Percentiles rank a stretch among this genome's conserved stretches.
phyloP scores from a whole-genome alignment of 2,113 vertebrate species.

The Murina feae region DNA sequence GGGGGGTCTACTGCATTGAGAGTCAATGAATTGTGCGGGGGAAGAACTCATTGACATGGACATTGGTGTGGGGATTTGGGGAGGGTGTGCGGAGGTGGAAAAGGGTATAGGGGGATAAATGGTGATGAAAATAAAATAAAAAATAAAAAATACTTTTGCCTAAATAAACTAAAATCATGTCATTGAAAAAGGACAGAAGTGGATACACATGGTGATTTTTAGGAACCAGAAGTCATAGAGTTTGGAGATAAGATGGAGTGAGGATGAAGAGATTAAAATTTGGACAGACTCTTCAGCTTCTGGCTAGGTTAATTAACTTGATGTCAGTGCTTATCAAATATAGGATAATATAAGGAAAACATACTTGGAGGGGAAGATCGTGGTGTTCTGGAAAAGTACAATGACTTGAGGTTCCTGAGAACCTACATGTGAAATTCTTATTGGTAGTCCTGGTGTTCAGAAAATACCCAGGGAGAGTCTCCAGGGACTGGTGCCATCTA shows the following conservation, averaged over 20 bases:
- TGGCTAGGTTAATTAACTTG: background rate
- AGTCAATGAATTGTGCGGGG: background rate
- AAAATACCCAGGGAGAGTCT: background rate
- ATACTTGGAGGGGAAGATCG: background rate
- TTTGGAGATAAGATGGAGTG: background rate
- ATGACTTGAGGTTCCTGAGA: background rate
- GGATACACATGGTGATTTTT: background rate
- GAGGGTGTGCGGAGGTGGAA: too few species aligned
- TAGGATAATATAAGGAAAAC: background rate
- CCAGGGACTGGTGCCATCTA: background rate
- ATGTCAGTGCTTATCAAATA: background rate
- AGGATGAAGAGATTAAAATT: background rate
- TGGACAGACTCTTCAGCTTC: background rate
- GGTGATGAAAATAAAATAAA: too few species aligned
- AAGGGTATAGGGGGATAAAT: too few species aligned
- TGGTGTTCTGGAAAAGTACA: background rate
- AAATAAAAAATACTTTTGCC: too few species aligned
- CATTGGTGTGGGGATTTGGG: too few species aligned
- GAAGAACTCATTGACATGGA: background rate
- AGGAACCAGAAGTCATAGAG: background rate
- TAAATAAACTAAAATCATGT: background rate
- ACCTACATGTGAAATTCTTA: background rate
- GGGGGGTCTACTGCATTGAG: background rate
- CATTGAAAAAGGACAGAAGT: background rate
- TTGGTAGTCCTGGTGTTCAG: background rate